Evolutionary conservation across 30 jellyfish, hydroid and myxozoan species (phyloP), one percentile per base, ranked within the genome.

Genomic region (Chironex yamaguchii): DNA sequence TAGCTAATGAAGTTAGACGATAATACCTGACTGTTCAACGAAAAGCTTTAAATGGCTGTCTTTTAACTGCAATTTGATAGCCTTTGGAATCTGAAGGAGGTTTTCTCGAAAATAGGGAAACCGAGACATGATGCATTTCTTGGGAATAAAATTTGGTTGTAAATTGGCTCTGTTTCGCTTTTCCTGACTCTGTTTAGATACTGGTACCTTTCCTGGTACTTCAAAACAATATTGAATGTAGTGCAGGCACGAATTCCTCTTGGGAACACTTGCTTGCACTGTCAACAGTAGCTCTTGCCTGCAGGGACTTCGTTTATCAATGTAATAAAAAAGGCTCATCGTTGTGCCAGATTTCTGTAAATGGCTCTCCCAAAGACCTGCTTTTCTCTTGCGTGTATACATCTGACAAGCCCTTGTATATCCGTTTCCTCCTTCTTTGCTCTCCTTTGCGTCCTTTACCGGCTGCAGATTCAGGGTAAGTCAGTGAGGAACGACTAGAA

Each of bases 131-230:
- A n/a, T n/a, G n/a, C n/a, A n/a, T n/a, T n/a, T n/a, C n/a, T n/a
- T n/a, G n/a, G n/a, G n/a, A n/a, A n/a, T n/a, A n/a, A n/a, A n/a
- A n/a, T n/a, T n/a, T n/a, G n/a, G n/a, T n/a, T n/a, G n/a, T n/a
- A n/a, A n/a, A n/a, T n/a, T 67, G 81, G 81, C 0, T 67, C 81
- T 24, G 17, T 34, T 25, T 67, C 81, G 12, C 25, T 24, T 31
- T 67, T 67, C 12, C 64, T 31, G 26, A 29, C 24, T 67, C 70
- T 67, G 81, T 67, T 67, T 3, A 32, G 54, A 30, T 67, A 67
- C 12, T 25, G 31, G 63, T 63, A 67, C 34, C 81, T 31, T n/a
- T 67, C 81, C 34, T 31, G 17, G 64, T 67, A 63, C 13, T n/a
- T 48, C 62, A 48, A 48, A 48, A n/a, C 62, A 12, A 48, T 12